Conservation (phyloP, 2,888 invertebrate genomes). For the Sinohyriopsis cumingii region DNA sequence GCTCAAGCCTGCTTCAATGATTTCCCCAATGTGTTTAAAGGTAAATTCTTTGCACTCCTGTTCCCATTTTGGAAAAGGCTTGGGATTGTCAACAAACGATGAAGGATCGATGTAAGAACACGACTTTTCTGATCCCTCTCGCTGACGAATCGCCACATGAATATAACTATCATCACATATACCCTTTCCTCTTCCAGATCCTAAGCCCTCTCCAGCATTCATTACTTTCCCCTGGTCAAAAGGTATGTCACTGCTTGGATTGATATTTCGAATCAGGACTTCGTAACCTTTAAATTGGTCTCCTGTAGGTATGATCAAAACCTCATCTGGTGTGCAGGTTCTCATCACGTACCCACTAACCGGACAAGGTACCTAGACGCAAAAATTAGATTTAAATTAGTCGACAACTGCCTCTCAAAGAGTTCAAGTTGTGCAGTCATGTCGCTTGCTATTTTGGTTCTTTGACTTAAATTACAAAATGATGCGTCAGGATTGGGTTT, state of each 20-base stretch:
- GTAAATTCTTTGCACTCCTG: slow-evolving; percentile 48
- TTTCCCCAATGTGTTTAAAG: slow-evolving; percentile 32
- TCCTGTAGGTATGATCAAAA: slow-evolving; percentile 35
- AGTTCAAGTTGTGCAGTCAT: no score
- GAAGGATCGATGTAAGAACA: slow-evolving; percentile 50
- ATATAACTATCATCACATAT: slow-evolving; percentile 34
- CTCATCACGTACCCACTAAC: slow-evolving; percentile 22
- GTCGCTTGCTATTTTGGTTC: no score
- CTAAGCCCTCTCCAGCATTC: slow-evolving; percentile 13
- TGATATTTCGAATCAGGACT: slow-evolving; percentile 45
- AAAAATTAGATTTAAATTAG: no score
- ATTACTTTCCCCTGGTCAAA: slow-evolving; percentile 8
- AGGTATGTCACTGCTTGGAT: slow-evolving; percentile 8
- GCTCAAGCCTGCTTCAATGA: slow-evolving; percentile 19
- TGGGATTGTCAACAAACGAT: slow-evolving; percentile 39
- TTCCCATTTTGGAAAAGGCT: slow-evolving; percentile 45
- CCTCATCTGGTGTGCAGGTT: slow-evolving; percentile 12
- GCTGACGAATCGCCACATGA: slow-evolving; percentile 41
- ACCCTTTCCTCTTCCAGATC: slow-evolving; percentile 9
- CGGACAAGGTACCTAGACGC: slow-evolving; percentile 17
- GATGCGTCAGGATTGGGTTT: no score
- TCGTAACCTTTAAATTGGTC: slow-evolving; percentile 35
- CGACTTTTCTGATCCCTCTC: slow-evolving; percentile 7
- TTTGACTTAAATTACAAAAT: no score
- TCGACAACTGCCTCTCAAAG: no score